Evolutionary conservation across 1,140 invertebrate genomes (phyloP), one percentile per base, ranked within the genome.

Genomic region (Luehdorfia chinensis): DNA sequence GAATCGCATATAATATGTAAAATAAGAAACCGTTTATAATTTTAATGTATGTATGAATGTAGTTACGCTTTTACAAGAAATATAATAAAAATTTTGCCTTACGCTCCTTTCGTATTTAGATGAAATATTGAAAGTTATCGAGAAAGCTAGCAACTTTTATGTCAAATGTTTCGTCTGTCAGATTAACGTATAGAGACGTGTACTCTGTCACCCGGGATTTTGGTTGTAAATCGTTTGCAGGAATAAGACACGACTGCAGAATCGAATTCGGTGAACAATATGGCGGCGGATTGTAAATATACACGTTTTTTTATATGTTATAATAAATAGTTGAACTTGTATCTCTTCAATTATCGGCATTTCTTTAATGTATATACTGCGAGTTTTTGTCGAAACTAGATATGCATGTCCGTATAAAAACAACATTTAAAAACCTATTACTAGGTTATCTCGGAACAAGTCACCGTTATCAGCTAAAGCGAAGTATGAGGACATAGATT

Each of bases 101-200:
- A 39, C 4, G 21, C 34, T 13, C 11, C 36, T 39, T 39, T 25
- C 12, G 12, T 39, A 21, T 3, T 21, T 21, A 25, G 19, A 9
- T 16, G 23, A 39, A 25, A 39, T 39, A 39, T 39, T 39, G 21
- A 39, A 25, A 39, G 19, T 25, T 37, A 12, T 21, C 6, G 19
- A 21, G 6, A 21, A 21, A 6, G 6, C n/a, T n/a, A n/a, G n/a
- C n/a, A n/a, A n/a, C n/a, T n/a, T 3, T 21, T 21, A 21, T 21
- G 2, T 21, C 2, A 21, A 3, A 21, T 21, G 19, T 6, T 3
- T 21, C 19, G 19, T 3, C 6, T 6, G 6, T 21, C 2, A 21
- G 6, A 21, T 21, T 21, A 21, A 6, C 19, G 19, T 21, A 21
- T 21, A n/a, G n/a, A n/a, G n/a, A n/a, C n/a, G 6, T 27, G 8